Evolutionary conservation across 2,797 vertebrate species (phyloP).

Genomic region (Tapirus indicus): DNA sequence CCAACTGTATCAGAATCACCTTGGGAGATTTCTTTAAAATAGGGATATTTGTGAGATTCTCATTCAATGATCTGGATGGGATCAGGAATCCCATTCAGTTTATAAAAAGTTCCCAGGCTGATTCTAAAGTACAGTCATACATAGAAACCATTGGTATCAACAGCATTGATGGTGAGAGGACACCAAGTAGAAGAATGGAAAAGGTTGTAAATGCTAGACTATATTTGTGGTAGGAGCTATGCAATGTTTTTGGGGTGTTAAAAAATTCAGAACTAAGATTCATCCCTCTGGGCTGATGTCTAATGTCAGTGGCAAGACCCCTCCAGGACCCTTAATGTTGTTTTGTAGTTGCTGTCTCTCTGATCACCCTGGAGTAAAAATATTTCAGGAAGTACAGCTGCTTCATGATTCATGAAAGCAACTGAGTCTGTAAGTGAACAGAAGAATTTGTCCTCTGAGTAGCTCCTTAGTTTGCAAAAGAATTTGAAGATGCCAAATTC

Average conservation of each 20-base stretch:
- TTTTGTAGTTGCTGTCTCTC: not conserved
- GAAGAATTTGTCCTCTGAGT: not conserved
- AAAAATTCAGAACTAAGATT: not conserved
- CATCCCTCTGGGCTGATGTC: not conserved
- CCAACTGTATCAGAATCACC: not conserved
- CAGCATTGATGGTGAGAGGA: not conserved
- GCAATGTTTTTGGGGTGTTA: not conserved
- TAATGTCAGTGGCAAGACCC: not conserved
- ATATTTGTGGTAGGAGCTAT: not conserved
- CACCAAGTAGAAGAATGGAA: not conserved
- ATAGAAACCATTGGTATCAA: not conserved
- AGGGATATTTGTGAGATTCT: not conserved
- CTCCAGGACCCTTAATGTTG: not conserved
- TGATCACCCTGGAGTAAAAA: not conserved
- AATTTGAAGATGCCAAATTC: conserved; percentile 43
- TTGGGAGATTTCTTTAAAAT: conserved; percentile 21
- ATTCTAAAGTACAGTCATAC: not conserved
- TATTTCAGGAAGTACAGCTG: not conserved
- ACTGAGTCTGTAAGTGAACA: not conserved
- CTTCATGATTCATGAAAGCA: not conserved
- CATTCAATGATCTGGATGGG: not conserved
- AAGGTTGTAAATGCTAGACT: not conserved
- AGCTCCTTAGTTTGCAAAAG: not conserved
- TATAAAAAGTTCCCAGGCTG: not conserved
- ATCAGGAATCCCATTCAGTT: not conserved